A percentile compares a stretch with the other conserved stretches of the same genome.
phyloP scores from a whole-genome alignment of 2,113 vertebrate genomes.

The Crypturellus undulatus region DNA sequence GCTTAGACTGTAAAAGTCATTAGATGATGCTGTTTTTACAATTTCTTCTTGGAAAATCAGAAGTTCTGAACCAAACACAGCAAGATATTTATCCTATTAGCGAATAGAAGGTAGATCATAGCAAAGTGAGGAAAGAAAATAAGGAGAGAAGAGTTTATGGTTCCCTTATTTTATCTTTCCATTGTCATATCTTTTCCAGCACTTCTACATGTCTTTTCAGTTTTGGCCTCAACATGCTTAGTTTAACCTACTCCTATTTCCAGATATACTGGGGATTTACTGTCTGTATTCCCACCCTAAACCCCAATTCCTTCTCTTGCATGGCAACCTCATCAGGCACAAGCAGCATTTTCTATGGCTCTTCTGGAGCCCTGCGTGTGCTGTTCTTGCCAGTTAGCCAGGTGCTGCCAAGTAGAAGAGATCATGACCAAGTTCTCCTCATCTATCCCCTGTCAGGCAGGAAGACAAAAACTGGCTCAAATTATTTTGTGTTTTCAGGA shows the following conservation, averaged over 20 bases:
- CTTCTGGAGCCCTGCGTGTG: not conserved
- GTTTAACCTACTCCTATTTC: not conserved
- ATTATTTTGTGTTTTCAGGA: not conserved
- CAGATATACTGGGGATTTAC: not conserved
- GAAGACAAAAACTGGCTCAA: not conserved
- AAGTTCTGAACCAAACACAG: not conserved
- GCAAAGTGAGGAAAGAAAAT: not conserved
- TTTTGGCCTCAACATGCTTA: not conserved
- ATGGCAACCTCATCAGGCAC: not conserved
- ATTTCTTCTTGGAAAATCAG: slow-evolving; percentile 24
- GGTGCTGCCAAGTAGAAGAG: not conserved
- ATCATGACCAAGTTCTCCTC: not conserved
- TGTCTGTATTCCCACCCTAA: not conserved
- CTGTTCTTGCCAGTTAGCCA: not conserved
- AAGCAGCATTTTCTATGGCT: not conserved
- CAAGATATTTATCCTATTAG: not conserved
- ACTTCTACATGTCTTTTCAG: not conserved
- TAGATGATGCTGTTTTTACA: not conserved
- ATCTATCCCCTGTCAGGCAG: not conserved
- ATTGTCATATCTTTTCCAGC: not conserved
- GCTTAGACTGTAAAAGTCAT: slow-evolving; percentile 15
- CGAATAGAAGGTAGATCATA: not conserved
- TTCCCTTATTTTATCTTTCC: not conserved
- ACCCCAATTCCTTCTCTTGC: not conserved
- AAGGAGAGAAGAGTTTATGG: not conserved